phyloP scores from a whole-genome alignment of 2,797 vertebrate genomes.

The Megalops cyprinoides region DNA sequence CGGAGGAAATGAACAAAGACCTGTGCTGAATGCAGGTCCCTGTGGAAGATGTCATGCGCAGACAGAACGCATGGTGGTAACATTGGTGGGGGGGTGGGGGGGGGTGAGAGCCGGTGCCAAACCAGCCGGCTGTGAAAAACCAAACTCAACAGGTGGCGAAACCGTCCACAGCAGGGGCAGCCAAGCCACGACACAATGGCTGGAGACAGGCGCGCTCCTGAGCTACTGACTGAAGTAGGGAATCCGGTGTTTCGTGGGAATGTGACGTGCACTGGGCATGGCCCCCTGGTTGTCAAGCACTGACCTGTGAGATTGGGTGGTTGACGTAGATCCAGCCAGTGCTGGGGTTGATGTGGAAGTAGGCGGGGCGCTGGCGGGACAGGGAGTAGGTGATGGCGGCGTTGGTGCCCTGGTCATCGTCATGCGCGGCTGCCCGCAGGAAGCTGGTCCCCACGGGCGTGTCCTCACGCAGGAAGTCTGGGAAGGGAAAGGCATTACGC shows the following conservation, averaged over 20 bases:
- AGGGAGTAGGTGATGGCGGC: constrained; percentile 83
- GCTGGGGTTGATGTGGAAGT: constrained; percentile 85
- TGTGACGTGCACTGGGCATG: no score
- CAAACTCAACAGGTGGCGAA: constrained; percentile 20
- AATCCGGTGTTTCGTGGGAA: background rate
- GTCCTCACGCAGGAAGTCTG: constrained; percentile 87
- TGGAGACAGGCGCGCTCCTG: background rate
- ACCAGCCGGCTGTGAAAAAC: constrained; percentile 17
- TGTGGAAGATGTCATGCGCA: constrained; percentile 31
- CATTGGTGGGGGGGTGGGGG: constrained; percentile 8
- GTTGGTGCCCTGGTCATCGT: constrained; percentile 87
- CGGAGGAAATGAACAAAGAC: constrained; percentile 35
- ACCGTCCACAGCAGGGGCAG: background rate
- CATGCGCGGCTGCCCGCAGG: constrained; percentile 80
- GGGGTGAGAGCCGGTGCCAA: constrained; percentile 28
- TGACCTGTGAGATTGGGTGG: constrained; percentile 81
- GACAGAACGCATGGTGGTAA: background rate
- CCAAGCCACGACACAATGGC: background rate
- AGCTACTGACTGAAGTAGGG: background rate
- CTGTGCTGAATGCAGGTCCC: constrained; percentile 29
- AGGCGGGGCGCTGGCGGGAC: constrained; percentile 74
- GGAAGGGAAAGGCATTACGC: constrained; percentile 20
- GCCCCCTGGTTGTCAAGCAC: background rate
- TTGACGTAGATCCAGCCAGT: constrained; percentile 89
- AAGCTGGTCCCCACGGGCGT: constrained; percentile 85